Evolutionary conservation across 2,113 vertebrate species (phyloP), one percentile per base, ranked within the genome.

Genomic region (Hoplias malabaricus): DNA sequence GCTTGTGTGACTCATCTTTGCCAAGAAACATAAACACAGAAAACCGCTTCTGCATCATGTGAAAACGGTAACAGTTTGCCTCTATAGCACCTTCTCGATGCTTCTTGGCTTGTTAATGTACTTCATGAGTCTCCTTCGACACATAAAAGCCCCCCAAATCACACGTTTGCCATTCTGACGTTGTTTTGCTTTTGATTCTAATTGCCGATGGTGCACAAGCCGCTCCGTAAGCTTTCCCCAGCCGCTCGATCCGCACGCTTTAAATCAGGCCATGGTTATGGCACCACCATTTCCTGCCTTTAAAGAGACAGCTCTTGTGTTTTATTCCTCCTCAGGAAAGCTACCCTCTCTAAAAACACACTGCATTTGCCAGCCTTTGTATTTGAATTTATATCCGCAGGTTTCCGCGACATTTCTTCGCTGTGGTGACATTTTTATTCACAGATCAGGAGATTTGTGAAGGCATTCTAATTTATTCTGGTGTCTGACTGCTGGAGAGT

Each of bases 211-310:
- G 27, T 62, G 42, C 40, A 33, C 57, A 13, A 61, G 40, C 72
- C 23, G 21, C 6, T 25, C 57, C 50, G n/a, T 33, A 21, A 48
- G 33, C 43, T 53, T 53, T 54, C 62, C 16, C 61, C 29, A 40
- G 50, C 12, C 19, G n/a, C 46, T 38, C 46, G 34, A 53, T 65
- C 29, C 53, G 31, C 36, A 11, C 21, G 59, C 36, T 65, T 36
- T 75, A 63, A 74, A 65, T 65, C 59, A 50, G 57, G 48, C 43
- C 9, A 27, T 33, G 36, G 62, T 53, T 65, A 53, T 65, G 57
- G 27, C 29, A 75, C 59, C 34, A 23, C 27, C 46, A 12, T 46
- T 8, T 75, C 61, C 31, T 16, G 16, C 31, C 21, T 57, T 36
- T 74, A 46, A 25, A 61, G 61, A 31, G 29, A 6, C 57, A 34